phyloP scores from a whole-genome alignment of 37 sponge, comb jelly and placozoan species.

The Ianthella basta region DNA sequence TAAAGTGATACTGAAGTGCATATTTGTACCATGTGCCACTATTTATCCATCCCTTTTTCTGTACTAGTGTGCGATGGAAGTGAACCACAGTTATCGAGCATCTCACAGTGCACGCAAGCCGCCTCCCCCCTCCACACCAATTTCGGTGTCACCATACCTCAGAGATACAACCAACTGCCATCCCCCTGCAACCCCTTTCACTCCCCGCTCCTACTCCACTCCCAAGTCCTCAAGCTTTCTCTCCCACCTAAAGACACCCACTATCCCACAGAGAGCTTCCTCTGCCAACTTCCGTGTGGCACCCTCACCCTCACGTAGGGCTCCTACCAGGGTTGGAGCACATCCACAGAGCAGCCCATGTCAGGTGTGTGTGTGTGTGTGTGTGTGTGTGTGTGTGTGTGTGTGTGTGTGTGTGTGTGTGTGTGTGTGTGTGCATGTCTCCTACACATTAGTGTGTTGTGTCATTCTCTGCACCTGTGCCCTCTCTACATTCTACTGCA shows the following conservation, averaged over 20 bases:
- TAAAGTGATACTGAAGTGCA: no score
- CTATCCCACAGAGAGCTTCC: not conserved
- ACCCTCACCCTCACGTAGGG: not conserved
- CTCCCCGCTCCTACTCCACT: conserved; percentile 5
- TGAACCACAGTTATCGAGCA: not conserved
- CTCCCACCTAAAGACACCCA: not conserved
- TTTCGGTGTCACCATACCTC: not conserved
- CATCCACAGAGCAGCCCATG: no score
- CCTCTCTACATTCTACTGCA: no score
- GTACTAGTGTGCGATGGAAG: not conserved
- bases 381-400: no score
- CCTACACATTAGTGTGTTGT: no score
- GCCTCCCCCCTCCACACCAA: not conserved
- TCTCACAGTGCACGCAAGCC: not conserved
- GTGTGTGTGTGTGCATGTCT: no score
- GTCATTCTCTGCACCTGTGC: no score
- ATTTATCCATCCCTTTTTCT: no score
- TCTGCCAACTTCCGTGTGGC: not conserved
- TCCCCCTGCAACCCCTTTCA: not conserved
- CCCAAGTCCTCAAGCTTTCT: not conserved
- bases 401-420: no score
- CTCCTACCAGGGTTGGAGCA: not conserved
- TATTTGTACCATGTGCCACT: no score
- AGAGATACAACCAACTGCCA: not conserved
- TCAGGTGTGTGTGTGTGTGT: no score